Evolutionary conservation across 2,113 vertebrate genomes (phyloP), one percentile per base, ranked within the genome.

Genomic region (Carassius carassius): DNA sequence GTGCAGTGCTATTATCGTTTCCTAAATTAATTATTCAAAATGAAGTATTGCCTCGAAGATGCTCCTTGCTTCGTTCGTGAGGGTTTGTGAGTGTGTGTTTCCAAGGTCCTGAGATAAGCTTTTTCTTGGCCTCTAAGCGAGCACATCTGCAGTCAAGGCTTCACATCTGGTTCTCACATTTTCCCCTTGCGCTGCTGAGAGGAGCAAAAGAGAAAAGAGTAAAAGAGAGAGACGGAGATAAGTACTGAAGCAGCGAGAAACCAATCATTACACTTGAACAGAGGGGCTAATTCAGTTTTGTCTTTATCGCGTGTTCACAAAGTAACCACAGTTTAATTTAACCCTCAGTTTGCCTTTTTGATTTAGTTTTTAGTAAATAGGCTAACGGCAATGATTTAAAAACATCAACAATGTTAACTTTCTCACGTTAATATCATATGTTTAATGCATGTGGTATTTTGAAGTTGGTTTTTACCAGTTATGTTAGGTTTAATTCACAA

Each of bases 111-210:
- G 90, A 93, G 93, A 96, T 95, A 94, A 94, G 91, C 75, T 89
- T 94, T 92, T 91, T 94, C 90, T 94, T 96, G 94, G 94, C 93
- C 92, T 95, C 92, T 90, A 90, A 93, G 92, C 91, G 91, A 93
- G 93, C 94, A 94, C 93, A 96, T 94, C 94, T 95, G 93, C 0
- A 90, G 92, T 92, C 88, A 95, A 95, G 93, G 91, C 90, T 88
- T 87, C 92, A 97, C 97, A 98, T 97, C 97, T 98, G 97, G 94
- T 93, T 93, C 92, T 96, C 95, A 95, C 94, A 94, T 97, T 96
- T 97, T 94, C 94, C 93, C 90, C 89, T 92, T 92, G 92, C 86
- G 86, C 94, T 93, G 92, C 95, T 89, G 60, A 83, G 75, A 56
- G 67, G 51, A 86, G 65, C 9, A 51, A 69, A 80, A 67, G 81